A percentile compares a stretch with the other conserved stretches of the same genome.
Conservation (phyloP, 2,888 invertebrate species). For the Sycophila texana region DNA sequence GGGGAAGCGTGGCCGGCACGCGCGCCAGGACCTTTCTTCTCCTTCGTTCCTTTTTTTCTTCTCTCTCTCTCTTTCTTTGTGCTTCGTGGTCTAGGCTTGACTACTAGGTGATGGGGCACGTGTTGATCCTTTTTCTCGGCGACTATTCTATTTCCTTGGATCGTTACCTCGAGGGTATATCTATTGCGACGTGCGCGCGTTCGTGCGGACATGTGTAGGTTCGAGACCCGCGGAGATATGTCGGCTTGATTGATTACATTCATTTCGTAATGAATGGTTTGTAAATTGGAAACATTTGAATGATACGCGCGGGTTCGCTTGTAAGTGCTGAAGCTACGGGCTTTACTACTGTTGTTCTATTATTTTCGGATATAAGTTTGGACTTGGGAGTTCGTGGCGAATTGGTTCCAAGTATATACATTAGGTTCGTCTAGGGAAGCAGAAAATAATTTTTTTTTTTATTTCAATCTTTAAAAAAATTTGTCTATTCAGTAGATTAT, state of each 20-base stretch:
- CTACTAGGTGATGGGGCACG: neutral
- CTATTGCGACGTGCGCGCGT: neutral
- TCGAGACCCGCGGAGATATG: too few species aligned
- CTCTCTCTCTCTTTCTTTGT: constrained; percentile 12
- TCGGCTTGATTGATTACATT: constrained; percentile 45
- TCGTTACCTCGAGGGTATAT: too few species aligned
- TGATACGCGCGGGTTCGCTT: neutral
- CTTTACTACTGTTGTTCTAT: neutral
- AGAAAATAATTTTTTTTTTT: too few species aligned
- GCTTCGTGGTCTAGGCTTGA: neutral
- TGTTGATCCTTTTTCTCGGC: too few species aligned
- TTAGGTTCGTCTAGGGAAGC: neutral
- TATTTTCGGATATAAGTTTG: neutral
- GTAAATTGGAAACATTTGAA: constrained; percentile 41
- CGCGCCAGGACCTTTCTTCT: constrained; percentile 35
- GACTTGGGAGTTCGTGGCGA: too few species aligned
- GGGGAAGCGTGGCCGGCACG: constrained; percentile 55
- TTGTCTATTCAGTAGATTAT: too few species aligned
- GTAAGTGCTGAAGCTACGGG: neutral
- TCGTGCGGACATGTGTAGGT: neutral
- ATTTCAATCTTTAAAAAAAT: too few species aligned
- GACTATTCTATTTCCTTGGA: too few species aligned
- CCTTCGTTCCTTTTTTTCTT: neutral
- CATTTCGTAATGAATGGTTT: constrained; percentile 43
- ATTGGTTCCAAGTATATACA: too few species aligned